These are phyloP conservation scores for Alviniconcha strummeri DNA, from an alignment of 2,888 invertebrate genomes.

Conservation along the genomic window DNA sequence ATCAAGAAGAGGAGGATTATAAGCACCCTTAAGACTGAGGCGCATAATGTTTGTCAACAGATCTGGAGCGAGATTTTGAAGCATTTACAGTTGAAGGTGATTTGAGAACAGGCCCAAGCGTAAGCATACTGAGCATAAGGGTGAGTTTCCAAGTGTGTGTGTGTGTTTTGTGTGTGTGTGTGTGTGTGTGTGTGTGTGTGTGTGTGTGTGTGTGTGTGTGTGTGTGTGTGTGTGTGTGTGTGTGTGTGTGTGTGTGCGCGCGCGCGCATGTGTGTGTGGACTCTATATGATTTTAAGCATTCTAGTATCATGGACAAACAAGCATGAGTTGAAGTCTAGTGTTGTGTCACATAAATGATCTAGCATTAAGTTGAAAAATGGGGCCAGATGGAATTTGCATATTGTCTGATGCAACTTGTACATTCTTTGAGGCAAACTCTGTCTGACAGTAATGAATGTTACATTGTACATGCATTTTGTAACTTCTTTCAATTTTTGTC, in stretches of 20 bases:
- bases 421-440: too few relatives aligned
- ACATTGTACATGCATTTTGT: background rate
- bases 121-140: background rate
- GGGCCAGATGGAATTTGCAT: too few relatives aligned
- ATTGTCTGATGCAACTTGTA: too few relatives aligned
- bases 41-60: background rate
- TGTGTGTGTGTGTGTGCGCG: background rate
- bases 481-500: background rate
- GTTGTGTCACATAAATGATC: too few relatives aligned
- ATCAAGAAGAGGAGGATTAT: background rate
- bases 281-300: background rate
- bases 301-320: background rate
- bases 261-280: background rate
- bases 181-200: background rate
- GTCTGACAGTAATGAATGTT: background rate
- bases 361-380: too few relatives aligned
- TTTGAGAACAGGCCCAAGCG: background rate
- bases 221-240: background rate
- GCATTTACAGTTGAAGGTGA: background rate
- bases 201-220: background rate
- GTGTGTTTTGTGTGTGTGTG: background rate
- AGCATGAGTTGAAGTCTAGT: too few relatives aligned
- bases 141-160: slow-evolving; percentile 8
- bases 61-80: slow-evolving; percentile 18
- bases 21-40: background rate